These are phyloP conservation scores for Sebastes steindachneri DNA, from an alignment of 2,797 vertebrate species.

Conservation along the genomic window DNA sequence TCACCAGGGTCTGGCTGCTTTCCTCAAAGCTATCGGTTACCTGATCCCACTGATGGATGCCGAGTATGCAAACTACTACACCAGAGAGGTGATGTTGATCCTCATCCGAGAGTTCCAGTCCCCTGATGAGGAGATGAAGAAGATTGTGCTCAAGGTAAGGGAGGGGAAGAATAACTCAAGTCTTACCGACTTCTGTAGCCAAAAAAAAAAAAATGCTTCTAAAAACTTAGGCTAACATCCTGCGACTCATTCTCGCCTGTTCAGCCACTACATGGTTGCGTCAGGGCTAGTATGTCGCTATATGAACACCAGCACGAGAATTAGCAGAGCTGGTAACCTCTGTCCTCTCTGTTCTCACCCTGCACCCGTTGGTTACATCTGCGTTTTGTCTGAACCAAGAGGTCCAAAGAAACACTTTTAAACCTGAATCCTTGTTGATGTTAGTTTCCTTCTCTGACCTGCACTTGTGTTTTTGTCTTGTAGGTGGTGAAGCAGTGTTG, in stretches of 20 bases:
- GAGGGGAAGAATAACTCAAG: rapidly evolving
- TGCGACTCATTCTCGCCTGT: constrained; percentile 72
- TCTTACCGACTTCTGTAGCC: rapidly evolving
- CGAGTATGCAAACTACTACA: constrained; percentile 99
- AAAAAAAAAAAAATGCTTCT: neutral
- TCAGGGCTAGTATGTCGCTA: constrained; percentile 67
- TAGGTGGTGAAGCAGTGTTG: constrained; percentile 99
- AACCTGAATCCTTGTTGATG: neutral
- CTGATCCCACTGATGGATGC: constrained; percentile 99
- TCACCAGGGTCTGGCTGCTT: constrained; percentile 94
- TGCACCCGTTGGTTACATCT: constrained; percentile 62
- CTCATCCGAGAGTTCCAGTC: constrained; percentile 99
- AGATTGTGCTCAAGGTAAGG: constrained; percentile 96
- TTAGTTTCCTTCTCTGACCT: neutral
- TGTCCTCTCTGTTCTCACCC: constrained; percentile 61
- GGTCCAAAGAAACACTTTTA: neutral
- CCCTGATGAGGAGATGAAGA: constrained; percentile 99
- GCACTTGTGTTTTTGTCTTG: neutral
- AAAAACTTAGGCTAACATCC: rapidly evolving
- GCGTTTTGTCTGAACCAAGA: neutral
- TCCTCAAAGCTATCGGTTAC: constrained; percentile 98
- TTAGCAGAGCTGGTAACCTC: constrained; percentile 12
- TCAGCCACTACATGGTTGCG: constrained; percentile 34
- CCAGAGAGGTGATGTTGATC: constrained; percentile 99
- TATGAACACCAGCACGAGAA: constrained; percentile 62